Evolutionary conservation across 2,113 vertebrate species (phyloP).

Genomic region (Porphyrio hochstetteri): DNA sequence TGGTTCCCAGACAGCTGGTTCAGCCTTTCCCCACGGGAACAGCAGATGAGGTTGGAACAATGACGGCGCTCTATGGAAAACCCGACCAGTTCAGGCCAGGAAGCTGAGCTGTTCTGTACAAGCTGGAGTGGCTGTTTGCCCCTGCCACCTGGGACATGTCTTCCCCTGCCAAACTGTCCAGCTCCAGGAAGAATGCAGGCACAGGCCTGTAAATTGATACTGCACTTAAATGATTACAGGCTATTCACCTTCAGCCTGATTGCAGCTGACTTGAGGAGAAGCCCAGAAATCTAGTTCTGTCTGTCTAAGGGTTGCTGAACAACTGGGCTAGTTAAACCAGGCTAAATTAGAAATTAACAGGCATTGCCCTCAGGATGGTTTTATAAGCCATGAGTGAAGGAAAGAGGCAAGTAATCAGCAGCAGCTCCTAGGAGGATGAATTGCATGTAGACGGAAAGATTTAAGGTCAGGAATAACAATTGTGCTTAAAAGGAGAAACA

Average conservation of each 20-base stretch:
- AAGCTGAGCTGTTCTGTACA: background rate
- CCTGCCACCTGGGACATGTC: background rate
- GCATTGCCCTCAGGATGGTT: background rate
- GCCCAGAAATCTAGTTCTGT: conserved; percentile 7
- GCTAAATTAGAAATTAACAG: conserved; percentile 21
- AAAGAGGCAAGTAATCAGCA: conserved; percentile 13
- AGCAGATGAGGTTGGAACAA: background rate
- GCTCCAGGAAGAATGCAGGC: background rate
- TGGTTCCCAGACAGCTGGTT: background rate
- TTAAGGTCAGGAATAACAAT: background rate
- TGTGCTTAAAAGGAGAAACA: background rate
- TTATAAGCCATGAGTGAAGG: background rate
- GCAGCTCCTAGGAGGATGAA: background rate
- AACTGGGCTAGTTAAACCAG: background rate
- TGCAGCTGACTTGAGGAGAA: background rate
- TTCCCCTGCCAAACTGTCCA: background rate
- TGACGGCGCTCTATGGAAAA: background rate
- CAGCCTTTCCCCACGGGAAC: background rate
- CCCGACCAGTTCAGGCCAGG: background rate
- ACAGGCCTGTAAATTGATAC: background rate
- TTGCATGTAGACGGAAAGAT: background rate
- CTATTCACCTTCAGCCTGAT: conserved; percentile 8
- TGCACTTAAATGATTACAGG: background rate
- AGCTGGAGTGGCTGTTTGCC: background rate
- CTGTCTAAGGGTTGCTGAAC: background rate